Evolutionary conservation across 2,797 vertebrate genomes (phyloP).

Genomic region (Molossus molossus): DNA sequence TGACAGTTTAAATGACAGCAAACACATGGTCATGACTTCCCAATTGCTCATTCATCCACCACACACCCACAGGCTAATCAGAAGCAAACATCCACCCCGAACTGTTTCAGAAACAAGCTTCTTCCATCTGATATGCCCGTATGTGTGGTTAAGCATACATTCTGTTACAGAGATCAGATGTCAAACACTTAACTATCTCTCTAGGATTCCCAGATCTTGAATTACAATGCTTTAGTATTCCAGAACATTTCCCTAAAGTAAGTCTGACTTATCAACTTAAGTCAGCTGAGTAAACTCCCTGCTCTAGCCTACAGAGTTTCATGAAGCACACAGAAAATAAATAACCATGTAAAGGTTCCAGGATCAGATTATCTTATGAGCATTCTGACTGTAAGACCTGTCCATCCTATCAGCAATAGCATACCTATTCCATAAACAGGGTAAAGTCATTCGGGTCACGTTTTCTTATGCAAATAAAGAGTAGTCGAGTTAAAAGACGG

Average conservation of each 20-base stretch:
- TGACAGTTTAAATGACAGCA: conserved; percentile 89
- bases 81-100: conserved; percentile 77
- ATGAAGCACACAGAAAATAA: conserved; percentile 15
- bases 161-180: conserved; percentile 75
- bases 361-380: conserved; percentile 26
- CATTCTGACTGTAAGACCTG: conserved; percentile 18
- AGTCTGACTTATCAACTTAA: conserved; percentile 8
- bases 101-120: conserved; percentile 76
- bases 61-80: conserved; percentile 72
- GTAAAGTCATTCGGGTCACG: conserved; percentile 14
- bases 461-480: conserved; percentile 60
- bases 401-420: conserved; percentile 16
- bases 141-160: conserved; percentile 58
- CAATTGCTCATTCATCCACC: conserved; percentile 85
- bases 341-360: background rate
- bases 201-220: background rate
- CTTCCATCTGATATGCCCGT: conserved; percentile 75
- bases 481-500: background rate
- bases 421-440: conserved; percentile 43
- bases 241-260: conserved; percentile 36
- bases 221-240: conserved; percentile 38
- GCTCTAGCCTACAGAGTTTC: background rate
- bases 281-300: conserved; percentile 26
- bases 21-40: conserved; percentile 87
- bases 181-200: conserved; percentile 59